phyloP scores from a whole-genome alignment of 2,797 vertebrate genomes.

The Amphiprion clarkii region DNA sequence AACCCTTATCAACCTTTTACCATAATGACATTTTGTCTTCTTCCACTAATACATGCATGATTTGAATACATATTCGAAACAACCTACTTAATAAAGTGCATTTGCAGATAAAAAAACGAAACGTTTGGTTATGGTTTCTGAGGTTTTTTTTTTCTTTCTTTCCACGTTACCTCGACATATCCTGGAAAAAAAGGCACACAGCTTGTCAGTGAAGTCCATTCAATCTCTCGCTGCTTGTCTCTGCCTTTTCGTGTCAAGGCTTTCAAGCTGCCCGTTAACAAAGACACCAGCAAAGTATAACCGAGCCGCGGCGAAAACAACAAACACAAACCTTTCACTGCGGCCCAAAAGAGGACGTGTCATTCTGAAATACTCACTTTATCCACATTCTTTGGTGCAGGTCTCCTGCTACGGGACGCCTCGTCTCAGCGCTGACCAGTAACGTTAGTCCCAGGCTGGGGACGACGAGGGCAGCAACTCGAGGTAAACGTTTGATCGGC shows the following conservation, averaged over 20 bases:
- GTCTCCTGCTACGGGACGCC: slow-evolving; percentile 57
- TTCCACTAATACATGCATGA: not conserved
- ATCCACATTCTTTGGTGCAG: slow-evolving; percentile 77
- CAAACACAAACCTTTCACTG: slow-evolving; percentile 7
- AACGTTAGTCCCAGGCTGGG: slow-evolving; percentile 46
- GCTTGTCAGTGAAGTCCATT: slow-evolving; percentile 68
- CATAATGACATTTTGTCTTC: not conserved
- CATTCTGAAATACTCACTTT: slow-evolving; percentile 81
- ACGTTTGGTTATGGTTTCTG: no score
- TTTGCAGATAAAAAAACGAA: not conserved
- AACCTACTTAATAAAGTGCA: not conserved
- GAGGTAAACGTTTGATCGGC: slow-evolving; percentile 71
- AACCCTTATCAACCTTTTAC: not conserved
- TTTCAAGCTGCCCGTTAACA: slow-evolving; percentile 65
- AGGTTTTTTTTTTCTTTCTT: not conserved
- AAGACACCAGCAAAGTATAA: slow-evolving; percentile 42
- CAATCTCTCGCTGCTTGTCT: slow-evolving; percentile 56
- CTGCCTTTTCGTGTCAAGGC: slow-evolving; percentile 28
- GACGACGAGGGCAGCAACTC: slow-evolving; percentile 47
- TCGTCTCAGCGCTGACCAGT: slow-evolving; percentile 59
- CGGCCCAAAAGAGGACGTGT: slow-evolving; percentile 37
- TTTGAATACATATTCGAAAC: not conserved
- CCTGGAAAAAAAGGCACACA: not conserved
- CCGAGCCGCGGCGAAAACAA: slow-evolving; percentile 8
- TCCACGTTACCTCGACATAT: not conserved